Evolutionary conservation across 2,113 vertebrate genomes (phyloP), one percentile per base, ranked within the genome.

Genomic region (Centropus bengalensis): DNA sequence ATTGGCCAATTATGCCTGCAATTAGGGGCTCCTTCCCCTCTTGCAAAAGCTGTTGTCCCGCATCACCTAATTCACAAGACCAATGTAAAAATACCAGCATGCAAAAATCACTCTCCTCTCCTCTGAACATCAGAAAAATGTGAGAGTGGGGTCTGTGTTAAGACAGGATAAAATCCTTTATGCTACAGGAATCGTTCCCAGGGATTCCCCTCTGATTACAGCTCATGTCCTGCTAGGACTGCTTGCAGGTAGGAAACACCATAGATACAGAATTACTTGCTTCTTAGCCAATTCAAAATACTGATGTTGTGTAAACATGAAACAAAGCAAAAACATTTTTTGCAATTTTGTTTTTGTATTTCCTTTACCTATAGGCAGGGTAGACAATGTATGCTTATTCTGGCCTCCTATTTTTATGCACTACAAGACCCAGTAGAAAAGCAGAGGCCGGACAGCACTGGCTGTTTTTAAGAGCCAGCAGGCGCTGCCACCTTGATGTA

Each of bases 241-340:
- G 77, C 75, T 55, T 91, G 89, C 59, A 94, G 73, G 49, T 23
- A 85, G 42, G 55, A 95, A 8, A 83, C 54, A 33, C 91, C 85
- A 52, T n/a, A 77, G 23, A 71, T 71, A 67, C 18, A 93, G 49
- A 94, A 93, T 88, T 94, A 86, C 49, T 93, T 87, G 64, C 87
- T 79, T 84, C 82, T 94, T 64, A 88, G 71, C 42, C 83, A 56
- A 93, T 24, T 70, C 86, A 56, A 91, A 85, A 84, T 76, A 74
- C 8, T 58, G 54, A 22, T 79, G 24, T 32, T 90, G 24, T 83
- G 54, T 12, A 78, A 96, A 91, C 36, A 51, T 47, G 66, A 96
- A 91, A 27, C 17, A 85, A 89, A 88, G 12, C 2, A 47, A 80
- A 56, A 2, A 0, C 2, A 81, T 52, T 88, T 88, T 82, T 81